These are phyloP conservation scores for Trochalopteron elliotii DNA, from an alignment of 2,113 vertebrate species.

Conservation along the genomic window DNA sequence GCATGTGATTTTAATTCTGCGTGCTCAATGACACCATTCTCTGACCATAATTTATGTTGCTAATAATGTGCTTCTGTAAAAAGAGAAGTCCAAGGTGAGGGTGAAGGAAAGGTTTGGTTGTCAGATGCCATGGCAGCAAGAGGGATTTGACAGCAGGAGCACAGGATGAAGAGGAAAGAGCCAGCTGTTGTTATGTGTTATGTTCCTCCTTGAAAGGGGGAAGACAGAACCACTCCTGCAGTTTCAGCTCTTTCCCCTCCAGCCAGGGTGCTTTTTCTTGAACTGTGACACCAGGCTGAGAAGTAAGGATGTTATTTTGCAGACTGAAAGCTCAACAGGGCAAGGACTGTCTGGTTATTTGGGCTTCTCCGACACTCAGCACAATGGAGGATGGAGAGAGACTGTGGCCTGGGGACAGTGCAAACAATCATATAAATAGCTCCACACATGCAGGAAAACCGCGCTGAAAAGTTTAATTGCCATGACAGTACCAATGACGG, in stretches of 20 bases:
- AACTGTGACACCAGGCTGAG: not conserved
- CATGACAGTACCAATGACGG: not conserved
- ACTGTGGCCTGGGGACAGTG: not conserved
- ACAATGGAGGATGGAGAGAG: not conserved
- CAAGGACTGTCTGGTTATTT: not conserved
- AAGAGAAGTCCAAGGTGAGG: not conserved
- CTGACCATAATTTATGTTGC: not conserved
- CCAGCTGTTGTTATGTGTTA: not conserved
- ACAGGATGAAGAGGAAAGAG: not conserved
- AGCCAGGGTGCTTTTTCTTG: not conserved
- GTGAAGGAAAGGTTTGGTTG: constrained; percentile 13
- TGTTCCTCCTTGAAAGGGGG: not conserved
- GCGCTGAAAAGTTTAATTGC: constrained; percentile 27
- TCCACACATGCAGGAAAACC: not conserved
- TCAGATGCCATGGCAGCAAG: not conserved
- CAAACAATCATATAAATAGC: not conserved
- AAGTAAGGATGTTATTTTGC: not conserved
- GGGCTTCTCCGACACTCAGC: not conserved
- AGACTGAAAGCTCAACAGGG: not conserved
- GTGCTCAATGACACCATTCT: not conserved
- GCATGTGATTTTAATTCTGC: not conserved
- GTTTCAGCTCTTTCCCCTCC: not conserved
- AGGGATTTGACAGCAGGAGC: not conserved
- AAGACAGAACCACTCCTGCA: not conserved
- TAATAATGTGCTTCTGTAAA: not conserved